These are phyloP conservation scores for Cheilinus undulatus DNA, from an alignment of 2,113 vertebrate species.

Conservation along the genomic window DNA sequence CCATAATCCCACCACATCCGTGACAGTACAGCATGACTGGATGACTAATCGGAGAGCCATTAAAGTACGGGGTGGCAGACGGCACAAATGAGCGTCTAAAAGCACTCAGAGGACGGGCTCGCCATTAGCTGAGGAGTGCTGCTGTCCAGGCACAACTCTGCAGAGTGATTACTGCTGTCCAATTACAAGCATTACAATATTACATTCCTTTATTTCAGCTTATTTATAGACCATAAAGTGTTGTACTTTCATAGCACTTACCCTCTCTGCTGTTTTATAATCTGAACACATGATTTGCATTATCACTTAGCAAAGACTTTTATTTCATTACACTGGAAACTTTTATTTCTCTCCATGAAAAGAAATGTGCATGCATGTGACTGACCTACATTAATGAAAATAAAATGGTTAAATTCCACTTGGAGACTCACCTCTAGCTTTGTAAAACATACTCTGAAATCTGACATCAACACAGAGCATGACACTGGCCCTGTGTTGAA, in stretches of 20 bases:
- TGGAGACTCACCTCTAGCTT: too few relatives aligned
- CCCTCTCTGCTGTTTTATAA: neutral
- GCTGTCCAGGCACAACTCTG: constrained; percentile 26
- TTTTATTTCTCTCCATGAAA: too few relatives aligned
- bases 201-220: neutral
- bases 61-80: constrained; percentile 47
- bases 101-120: constrained; percentile 58
- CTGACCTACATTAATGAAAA: too few relatives aligned
- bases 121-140: constrained; percentile 59
- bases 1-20: constrained; percentile 47
- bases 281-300: neutral
- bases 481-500: too few relatives aligned
- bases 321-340: neutral
- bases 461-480: too few relatives aligned
- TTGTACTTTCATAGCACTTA: neutral
- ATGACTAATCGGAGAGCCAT: constrained; percentile 63
- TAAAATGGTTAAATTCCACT: too few relatives aligned
- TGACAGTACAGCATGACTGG: constrained; percentile 46
- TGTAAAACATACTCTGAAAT: too few relatives aligned
- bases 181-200: constrained; percentile 40
- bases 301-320: neutral
- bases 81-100: constrained; percentile 63
- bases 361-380: too few relatives aligned
- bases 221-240: neutral
- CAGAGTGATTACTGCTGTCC: constrained; percentile 32